Evolutionary conservation across 2,797 vertebrate genomes (phyloP), one percentile per base, ranked within the genome.

Genomic region (Chromis chromis): DNA sequence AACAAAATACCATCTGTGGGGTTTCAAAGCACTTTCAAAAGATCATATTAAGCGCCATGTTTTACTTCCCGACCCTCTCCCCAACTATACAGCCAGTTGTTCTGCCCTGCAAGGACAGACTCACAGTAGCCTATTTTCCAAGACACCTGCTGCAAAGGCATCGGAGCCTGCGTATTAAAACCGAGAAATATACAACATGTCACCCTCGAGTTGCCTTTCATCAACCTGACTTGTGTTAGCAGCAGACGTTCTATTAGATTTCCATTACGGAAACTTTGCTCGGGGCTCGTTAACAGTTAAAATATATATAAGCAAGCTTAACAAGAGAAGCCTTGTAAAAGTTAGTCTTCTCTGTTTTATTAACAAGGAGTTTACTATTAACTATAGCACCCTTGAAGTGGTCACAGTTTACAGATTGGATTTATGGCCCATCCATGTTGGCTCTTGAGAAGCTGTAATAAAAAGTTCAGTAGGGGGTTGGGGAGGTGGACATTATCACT

Each of bases 301-400:
- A 86, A 76, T 24, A 40, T 75, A 57, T 81, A 71, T 73, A 78
- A 71, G 68, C 70, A 44, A 44, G 22, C 40, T 83, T 82, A 82
- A 89, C 56, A 48, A 81, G 83, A 65, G 58, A 81, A 56, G 65
- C 53, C 77, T 67, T 40, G 75, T 88, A 82, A 88, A 92, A 81
- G 69, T 84, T 55, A 59, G 65, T 65, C 40, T 36, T 81, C 64
- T 65, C 50, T 81, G 78, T 78, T 88, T 89, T 86, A 89, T 87
- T 89, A 91, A 91, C 83, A 76, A 74, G 76, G 24, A 79, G 84
- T 92, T 91, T 83, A 71, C 83, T 78, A 88, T 91, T 90, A 91
- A 91, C 86, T 57, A 9, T 22, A 62, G 62, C 44, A 68, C 6
- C 77, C 82, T 90, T 93, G 81, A 89, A 87, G 89, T 91, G 86